A percentile compares a stretch with the other conserved stretches of the same genome.
phyloP scores from a whole-genome alignment of 2,113 vertebrate genomes.

The Nettapus auritus region DNA sequence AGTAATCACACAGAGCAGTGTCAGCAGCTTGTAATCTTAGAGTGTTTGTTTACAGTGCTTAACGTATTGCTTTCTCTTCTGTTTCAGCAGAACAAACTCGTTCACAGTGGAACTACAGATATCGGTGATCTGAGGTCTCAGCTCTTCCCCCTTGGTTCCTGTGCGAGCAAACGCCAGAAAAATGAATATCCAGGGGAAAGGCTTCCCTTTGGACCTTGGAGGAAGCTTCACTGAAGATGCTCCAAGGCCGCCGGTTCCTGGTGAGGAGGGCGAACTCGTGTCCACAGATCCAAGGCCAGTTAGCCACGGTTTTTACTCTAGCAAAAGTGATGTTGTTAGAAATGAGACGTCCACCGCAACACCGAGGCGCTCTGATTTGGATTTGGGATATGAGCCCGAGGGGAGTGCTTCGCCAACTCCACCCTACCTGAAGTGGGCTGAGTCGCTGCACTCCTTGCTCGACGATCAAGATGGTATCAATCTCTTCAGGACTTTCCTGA shows the following conservation, averaged over 20 bases:
- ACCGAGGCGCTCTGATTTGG: conserved; percentile 91
- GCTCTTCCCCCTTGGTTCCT: conserved; percentile 68
- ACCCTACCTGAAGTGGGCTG: conserved; percentile 96
- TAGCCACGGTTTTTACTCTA: conserved; percentile 79
- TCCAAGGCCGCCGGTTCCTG: conserved; percentile 95
- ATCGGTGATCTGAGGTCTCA: conserved; percentile 70
- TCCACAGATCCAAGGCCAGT: conserved; percentile 83
- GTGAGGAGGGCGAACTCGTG: conserved; percentile 94
- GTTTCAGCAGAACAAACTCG: conserved; percentile 80
- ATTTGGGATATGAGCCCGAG: conserved; percentile 96
- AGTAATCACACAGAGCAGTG: not conserved
- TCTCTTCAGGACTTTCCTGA: conserved; percentile 93
- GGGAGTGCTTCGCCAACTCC: conserved; percentile 97
- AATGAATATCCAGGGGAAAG: conserved; percentile 91
- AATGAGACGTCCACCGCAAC: conserved; percentile 90
- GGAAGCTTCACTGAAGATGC: conserved; percentile 97
- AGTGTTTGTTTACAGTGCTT: not conserved
- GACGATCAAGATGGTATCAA: conserved; percentile 97
- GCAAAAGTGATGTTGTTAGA: conserved; percentile 84
- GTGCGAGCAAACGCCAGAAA: conserved; percentile 78
- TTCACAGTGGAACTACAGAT: conserved; percentile 77
- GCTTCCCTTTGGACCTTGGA: conserved; percentile 89
- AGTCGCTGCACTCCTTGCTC: conserved; percentile 94
- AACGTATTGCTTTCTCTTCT: conserved; percentile 57
- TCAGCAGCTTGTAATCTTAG: not conserved